Evolutionary conservation across 2,797 vertebrate genomes (phyloP), one percentile per base, ranked within the genome.

Genomic region (Salarias fasciatus): DNA sequence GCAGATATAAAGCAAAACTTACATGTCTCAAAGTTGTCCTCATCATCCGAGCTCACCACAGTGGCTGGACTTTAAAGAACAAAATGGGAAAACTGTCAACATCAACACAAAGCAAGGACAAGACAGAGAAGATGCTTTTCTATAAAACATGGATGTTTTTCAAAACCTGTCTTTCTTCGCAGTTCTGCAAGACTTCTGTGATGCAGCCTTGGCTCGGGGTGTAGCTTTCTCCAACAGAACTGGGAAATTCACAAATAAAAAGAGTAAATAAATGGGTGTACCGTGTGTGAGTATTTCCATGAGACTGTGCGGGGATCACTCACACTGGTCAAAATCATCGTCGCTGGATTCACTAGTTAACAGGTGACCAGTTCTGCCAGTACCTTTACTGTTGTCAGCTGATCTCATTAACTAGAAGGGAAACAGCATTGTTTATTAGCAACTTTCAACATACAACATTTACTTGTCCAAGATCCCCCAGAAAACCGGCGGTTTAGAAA

Each of bases 251-350:
- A 67, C 2, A 35, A 1, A 12, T 12, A 6, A 69, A 58, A 61
- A 10, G 0, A 45, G 12, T 9, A 37, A 11, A 42, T 0, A 1
- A 8, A 35, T 35, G 33, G 9, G 8, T 4, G 8, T 4, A 31
- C 4, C 4, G 31, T 33, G 33, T 35, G 4, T 4, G 33, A 1
- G 9, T 6, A 1, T 1, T 35, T 9, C 33, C 33, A 6, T 35
- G 6, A 35, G 2, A 10, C 9, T 11, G 36, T 8, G 5, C 46
- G n/a, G 33, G 28, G 8, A 37, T 9, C 63, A 93, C 94, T 93
- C 82, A 97, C 95, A 86, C 3, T 54, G 53, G 36, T 94, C 91
- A 82, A 89, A 92, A 3, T 95, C 91, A 0, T 93, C 94, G 15
- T 93, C 93, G 0, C 93, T 95, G 24, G 94, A 94, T 13, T 10